Evolutionary conservation across 2,888 invertebrate species (phyloP), one percentile per base, ranked within the genome.

Genomic region (Parnassius glacialis): DNA sequence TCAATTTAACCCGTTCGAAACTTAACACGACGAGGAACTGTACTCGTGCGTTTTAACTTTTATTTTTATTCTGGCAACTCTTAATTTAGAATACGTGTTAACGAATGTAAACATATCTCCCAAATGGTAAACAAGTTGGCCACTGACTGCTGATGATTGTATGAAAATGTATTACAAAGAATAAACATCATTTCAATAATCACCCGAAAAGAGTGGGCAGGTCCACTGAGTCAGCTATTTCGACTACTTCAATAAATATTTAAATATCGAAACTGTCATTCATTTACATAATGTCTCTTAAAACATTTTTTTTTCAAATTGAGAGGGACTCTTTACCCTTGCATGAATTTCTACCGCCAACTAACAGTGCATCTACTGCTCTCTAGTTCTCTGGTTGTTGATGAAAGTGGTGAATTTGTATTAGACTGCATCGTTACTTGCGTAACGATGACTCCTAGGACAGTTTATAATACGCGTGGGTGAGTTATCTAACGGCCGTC

Each of bases 101-200:
- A 59, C 45, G 34, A 54, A 58, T 48, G 54, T 62, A 62, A 62
- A 62, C 62, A 54, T 48, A 58, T 55, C 44, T 54, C 54, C 43
- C 50, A 41, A 54, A 51, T 41, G 54, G 51, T 62, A 58, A 62
- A 62, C 57, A 58, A 54, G 59, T 59, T 59, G 53, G 50, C 59
- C 45, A 59, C 56, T 53, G 52, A 59, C 63, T 54, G 52, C n/a
- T 20, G n/a, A 48, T 42, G 56, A 59, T 59, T 63, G 63, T 56
- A 59, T 59, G 34, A 52, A 56, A 63, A 59, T 63, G 45, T 56
- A 45, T 47, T 52, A 55, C 41, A 43, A 51, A 25, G n/a, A 48
- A 59, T 16, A 56, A 43, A 56, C 45, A 51, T 25, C n/a, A 56
- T 57, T 52, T 63, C 52, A 56, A 59, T 52, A 58, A 51, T 50